Conservation (phyloP, 2,113 vertebrate genomes). For the Thamnophis sirtalis region DNA sequence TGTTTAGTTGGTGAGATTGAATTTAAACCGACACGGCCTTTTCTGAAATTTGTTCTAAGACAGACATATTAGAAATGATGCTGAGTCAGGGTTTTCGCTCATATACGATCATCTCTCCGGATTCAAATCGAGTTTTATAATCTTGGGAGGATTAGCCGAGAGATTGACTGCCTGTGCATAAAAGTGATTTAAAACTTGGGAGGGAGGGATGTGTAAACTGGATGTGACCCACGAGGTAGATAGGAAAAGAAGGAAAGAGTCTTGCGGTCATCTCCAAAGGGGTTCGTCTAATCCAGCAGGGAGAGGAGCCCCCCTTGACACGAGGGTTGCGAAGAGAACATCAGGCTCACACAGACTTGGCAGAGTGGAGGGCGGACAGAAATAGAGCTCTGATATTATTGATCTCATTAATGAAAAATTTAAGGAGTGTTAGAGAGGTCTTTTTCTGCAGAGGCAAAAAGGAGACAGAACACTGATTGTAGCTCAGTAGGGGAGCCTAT, state of each 20-base stretch:
- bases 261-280: conserved; percentile 37
- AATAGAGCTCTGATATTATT: conserved; percentile 45
- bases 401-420: conserved; percentile 61
- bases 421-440: conserved; percentile 19
- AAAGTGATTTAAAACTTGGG: conserved; percentile 48
- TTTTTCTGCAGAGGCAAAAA: conserved; percentile 26
- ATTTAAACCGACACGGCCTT: conserved; percentile 56
- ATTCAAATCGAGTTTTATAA: conserved; percentile 54
- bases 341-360: conserved; percentile 33
- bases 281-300: conserved; percentile 37
- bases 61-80: conserved; percentile 51
- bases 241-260: neutral
- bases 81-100: neutral
- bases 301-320: neutral
- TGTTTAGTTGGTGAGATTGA: conserved; percentile 34
- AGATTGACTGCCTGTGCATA: conserved; percentile 37
- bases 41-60: conserved; percentile 46
- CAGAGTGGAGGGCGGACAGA: conserved; percentile 36
- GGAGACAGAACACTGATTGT: conserved; percentile 42
- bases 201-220: conserved; percentile 16
- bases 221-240: neutral
- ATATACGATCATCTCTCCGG: conserved; percentile 45
- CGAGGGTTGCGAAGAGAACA: neutral
- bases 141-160: conserved; percentile 51
- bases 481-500: conserved; percentile 32